Conservation (phyloP, 2,113 vertebrate genomes). For the Corydoras sp. region DNA sequence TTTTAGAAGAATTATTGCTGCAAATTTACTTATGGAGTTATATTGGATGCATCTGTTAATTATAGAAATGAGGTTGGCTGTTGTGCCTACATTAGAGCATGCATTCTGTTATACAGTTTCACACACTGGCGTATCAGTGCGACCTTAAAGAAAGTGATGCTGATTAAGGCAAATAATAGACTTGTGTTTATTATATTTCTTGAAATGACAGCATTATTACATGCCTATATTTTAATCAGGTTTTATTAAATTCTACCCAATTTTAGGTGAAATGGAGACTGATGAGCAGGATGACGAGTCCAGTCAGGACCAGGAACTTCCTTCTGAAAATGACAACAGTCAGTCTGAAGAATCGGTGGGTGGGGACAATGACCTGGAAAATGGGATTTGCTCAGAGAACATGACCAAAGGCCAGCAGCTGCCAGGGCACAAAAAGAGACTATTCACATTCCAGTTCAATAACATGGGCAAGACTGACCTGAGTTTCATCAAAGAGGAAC, state of each 20-base stretch:
- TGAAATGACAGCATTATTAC: too few species aligned
- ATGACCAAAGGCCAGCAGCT: slow-evolving; percentile 75
- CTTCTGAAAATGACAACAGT: slow-evolving; percentile 95
- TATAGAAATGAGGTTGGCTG: too few species aligned
- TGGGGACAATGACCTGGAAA: slow-evolving; percentile 94
- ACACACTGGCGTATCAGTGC: too few species aligned
- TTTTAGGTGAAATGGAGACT: slow-evolving; percentile 92
- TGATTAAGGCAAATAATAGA: too few species aligned
- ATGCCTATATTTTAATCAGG: too few species aligned
- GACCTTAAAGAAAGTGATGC: too few species aligned
- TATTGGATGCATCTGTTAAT: too few species aligned
- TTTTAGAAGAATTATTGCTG: too few species aligned
- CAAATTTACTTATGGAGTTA: too few species aligned
- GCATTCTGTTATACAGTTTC: too few species aligned
- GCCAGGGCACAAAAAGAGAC: slow-evolving; percentile 76
- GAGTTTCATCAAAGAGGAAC: slow-evolving; percentile 91
- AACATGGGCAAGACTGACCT: slow-evolving; percentile 94
- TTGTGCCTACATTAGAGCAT: too few species aligned
- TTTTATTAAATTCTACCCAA: not conserved
- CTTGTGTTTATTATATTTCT: too few species aligned
- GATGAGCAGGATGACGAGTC: slow-evolving; percentile 97
- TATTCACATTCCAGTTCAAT: slow-evolving; percentile 99
- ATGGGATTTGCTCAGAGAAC: slow-evolving; percentile 80
- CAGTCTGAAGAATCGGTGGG: slow-evolving; percentile 95
- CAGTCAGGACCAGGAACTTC: slow-evolving; percentile 96